Evolutionary conservation across 2,113 vertebrate genomes (phyloP).

Genomic region (Ursus arctos): DNA sequence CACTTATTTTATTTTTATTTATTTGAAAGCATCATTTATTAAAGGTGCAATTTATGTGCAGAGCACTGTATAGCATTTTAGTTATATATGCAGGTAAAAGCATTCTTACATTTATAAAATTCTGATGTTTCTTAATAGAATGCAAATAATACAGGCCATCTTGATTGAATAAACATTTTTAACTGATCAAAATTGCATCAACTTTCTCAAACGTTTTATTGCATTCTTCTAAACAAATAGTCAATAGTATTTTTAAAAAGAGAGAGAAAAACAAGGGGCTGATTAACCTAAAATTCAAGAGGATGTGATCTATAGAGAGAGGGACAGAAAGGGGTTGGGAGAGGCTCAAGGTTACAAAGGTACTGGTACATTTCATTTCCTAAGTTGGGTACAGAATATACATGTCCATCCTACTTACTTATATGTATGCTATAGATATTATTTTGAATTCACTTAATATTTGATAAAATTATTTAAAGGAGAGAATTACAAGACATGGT

Average conservation of each 20-base stretch:
- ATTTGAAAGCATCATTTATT: constrained; percentile 35
- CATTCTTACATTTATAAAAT: constrained; percentile 2
- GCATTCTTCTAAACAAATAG: constrained; percentile 40
- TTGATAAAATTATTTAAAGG: constrained; percentile 9
- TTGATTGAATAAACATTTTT: constrained; percentile 34
- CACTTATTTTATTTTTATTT: neutral
- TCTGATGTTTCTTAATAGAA: constrained; percentile 12
- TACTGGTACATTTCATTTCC: neutral
- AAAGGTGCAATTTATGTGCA: neutral
- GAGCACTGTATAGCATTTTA: neutral
- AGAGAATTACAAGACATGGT: neutral
- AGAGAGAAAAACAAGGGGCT: neutral
- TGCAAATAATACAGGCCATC: neutral
- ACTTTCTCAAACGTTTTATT: constrained; percentile 42
- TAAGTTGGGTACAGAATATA: neutral
- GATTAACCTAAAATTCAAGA: neutral
- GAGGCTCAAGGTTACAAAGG: neutral
- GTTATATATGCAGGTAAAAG: neutral
- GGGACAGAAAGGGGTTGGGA: neutral
- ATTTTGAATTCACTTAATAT: neutral
- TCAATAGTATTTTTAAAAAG: neutral
- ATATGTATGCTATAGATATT: neutral
- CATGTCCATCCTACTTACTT: neutral
- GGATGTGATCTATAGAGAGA: neutral
- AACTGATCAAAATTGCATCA: constrained; percentile 44